These are phyloP conservation scores for Oreochromis grahami DNA, from an alignment of 2,797 vertebrate species.

Conservation along the genomic window DNA sequence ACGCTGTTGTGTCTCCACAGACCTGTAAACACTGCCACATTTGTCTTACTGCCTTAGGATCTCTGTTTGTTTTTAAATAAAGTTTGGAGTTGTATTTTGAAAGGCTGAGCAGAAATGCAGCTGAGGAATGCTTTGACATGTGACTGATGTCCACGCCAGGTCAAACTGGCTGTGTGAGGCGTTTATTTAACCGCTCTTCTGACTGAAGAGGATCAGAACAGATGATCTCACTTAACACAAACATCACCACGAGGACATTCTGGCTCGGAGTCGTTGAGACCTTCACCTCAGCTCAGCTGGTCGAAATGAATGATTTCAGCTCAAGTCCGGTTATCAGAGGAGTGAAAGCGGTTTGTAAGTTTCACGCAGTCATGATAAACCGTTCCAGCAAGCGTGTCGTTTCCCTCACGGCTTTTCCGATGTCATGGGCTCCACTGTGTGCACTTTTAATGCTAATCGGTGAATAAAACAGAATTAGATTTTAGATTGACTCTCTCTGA, in stretches of 20 bases:
- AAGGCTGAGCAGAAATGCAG: background rate
- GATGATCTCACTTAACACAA: background rate
- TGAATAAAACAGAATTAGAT: accelerated
- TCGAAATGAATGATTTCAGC: background rate
- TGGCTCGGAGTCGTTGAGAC: accelerated
- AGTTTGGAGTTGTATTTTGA: background rate
- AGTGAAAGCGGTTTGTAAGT: background rate
- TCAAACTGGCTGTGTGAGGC: background rate
- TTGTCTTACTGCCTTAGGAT: background rate
- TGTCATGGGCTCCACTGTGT: accelerated
- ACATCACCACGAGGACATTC: background rate
- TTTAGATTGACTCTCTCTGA: background rate
- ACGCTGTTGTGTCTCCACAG: background rate
- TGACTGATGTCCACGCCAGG: background rate
- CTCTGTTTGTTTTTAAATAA: background rate
- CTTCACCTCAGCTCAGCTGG: background rate
- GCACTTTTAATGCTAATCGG: background rate
- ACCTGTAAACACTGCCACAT: background rate
- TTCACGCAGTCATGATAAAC: accelerated
- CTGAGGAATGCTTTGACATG: background rate
- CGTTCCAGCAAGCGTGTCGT: background rate
- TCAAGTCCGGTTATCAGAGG: background rate
- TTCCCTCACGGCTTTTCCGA: background rate
- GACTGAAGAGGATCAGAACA: background rate
- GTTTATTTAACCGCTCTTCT: background rate